Evolutionary conservation across 2,797 vertebrate genomes (phyloP), one percentile per base, ranked within the genome.

Genomic region (Masticophis lateralis): DNA sequence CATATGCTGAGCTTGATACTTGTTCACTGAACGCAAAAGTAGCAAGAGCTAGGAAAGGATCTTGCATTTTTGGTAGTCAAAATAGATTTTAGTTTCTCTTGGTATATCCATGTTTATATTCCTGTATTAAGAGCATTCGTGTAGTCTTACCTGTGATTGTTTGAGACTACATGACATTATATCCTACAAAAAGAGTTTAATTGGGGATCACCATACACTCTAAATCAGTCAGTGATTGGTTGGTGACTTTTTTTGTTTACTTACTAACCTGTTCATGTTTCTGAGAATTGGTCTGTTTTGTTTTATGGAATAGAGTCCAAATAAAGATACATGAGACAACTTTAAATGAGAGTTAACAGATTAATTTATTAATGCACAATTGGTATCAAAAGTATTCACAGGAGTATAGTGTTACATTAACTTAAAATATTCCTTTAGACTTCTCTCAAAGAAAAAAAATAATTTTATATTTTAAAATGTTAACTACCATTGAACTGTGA

Each of bases 121-220:
- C 37, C 53, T 92, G 56, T 57, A 55, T 92, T 13, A 56, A 53
- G 53, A 87, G 86, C 10, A 92, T 55, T 43, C 86, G 55, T 92
- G 20, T 11, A 89, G 88, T 79, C 86, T 55, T 88, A 20, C 79
- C 89, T 92, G 63, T 94, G 91, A 28, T 83, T 90, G 25, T 66
- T 89, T 91, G 86, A 95, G 90, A 25, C 61, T 89, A 5, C 2
- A 63, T 90, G 53, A 18, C n/a, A 32, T 14, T 32, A 16, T 79
- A 56, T 37, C 20, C 66, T 79, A 37, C 66, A 90, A 57, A 79
- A 55, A 57, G 12, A 37, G 20, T 57, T 87, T 32, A 87, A 87
- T 25, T 83, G 74, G 20, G 18, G 37, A 47, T 47, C 74, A 47
- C 20, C 9, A 83, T 47, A 25, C 10, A 47, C 20, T 47, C 10